Evolutionary conservation across 2,797 vertebrate genomes (phyloP), one percentile per base, ranked within the genome.

Genomic region (Spheniscus humboldti): DNA sequence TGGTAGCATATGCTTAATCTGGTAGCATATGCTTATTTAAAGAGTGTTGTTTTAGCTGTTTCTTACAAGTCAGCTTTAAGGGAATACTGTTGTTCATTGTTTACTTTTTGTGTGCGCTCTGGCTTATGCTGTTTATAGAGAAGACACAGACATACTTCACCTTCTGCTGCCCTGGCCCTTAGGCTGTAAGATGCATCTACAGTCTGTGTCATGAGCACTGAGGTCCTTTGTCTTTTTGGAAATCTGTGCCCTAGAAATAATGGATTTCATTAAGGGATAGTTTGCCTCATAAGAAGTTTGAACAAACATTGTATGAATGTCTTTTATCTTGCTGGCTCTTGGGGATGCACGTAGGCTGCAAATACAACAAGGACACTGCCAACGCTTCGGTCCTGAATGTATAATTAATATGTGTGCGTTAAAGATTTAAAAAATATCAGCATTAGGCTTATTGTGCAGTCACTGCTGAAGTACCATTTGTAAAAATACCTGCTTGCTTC

Each of bases 181-280:
- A 67, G 74, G 80, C 63, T 39, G 30, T 71, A 81, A 72, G 17
- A 74, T 66, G 24, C 85, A 75, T 93, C 84, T 92, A 63, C 63
- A 67, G 2, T 52, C 48, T 63, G 18, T 90, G 88, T 63, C 77
- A 59, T 59, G 75, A 92, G 73, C 71, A 80, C 75, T 79, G 89
- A 85, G 90, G 82, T 69, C 86, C 80, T 64, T 73, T 53, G 52
- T 84, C 62, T 77, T 88, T 90, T 45, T 59, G 50, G 47, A 95
- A 87, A 68, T 78, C 86, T 77, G 31, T 77, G 77, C 56, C 75
- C 92, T 77, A 86, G 80, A 92, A 95, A 96, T 71, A 97, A 92
- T 95, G 90, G 79, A 87, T 85, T 96, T 97, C 96, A 95, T 96
- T 97, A 97, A 96, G 66, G n/a, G 41, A 50, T 78, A 92, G 43